These are phyloP conservation scores for Mola mola DNA, from an alignment of 2,113 vertebrate genomes.

Conservation along the genomic window DNA sequence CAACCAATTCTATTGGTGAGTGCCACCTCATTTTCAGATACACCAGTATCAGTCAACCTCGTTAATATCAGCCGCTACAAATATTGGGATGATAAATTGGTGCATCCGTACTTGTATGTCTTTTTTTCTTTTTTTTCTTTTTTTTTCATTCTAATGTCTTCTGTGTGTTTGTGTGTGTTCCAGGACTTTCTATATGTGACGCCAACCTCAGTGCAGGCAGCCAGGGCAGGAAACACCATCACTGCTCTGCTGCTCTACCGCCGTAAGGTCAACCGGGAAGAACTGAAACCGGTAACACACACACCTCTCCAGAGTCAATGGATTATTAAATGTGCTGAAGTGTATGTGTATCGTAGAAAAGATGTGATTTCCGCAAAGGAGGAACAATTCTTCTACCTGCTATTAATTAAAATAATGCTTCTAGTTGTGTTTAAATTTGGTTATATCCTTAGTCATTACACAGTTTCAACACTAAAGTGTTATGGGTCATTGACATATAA, in stretches of 20 bases:
- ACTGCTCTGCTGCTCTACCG: constrained; percentile 91
- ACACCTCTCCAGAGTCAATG: background rate
- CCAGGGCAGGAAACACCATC: constrained; percentile 92
- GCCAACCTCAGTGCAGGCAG: constrained; percentile 89
- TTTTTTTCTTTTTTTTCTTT: background rate
- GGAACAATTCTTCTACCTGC: too few species aligned
- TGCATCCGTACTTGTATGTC: background rate
- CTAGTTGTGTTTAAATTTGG: too few species aligned
- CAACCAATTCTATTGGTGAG: too few species aligned
- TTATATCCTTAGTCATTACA: too few species aligned
- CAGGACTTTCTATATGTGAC: constrained; percentile 89
- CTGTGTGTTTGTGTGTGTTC: background rate
- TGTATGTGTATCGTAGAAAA: background rate
- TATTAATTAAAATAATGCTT: too few species aligned
- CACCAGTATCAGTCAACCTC: too few species aligned
- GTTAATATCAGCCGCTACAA: too few species aligned
- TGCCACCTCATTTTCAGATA: too few species aligned
- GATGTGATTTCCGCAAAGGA: too few species aligned
- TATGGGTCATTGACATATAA: too few species aligned
- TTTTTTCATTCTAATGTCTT: background rate
- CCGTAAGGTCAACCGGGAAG: constrained; percentile 91
- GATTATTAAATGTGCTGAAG: background rate
- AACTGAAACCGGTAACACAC: constrained; percentile 88
- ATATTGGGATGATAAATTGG: too few species aligned
- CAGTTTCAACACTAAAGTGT: too few species aligned